These are phyloP conservation scores for Acleris holmiana DNA, from an alignment of 2,888 invertebrate genomes.

Conservation along the genomic window DNA sequence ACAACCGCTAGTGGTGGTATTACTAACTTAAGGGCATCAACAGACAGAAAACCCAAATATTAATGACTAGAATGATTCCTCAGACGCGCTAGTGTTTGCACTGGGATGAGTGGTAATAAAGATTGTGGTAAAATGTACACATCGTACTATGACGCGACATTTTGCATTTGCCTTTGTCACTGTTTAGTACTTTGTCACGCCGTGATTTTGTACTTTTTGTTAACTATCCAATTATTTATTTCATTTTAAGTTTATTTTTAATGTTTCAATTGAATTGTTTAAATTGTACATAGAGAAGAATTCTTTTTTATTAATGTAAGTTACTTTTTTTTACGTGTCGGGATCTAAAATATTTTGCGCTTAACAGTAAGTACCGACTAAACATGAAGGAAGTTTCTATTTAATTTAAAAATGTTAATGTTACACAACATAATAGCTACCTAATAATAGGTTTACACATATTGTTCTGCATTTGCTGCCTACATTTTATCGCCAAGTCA, in stretches of 20 bases:
- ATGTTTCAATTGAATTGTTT: constrained; percentile 2
- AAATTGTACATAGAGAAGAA: not conserved
- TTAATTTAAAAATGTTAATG: too few relatives aligned
- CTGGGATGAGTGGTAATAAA: constrained; percentile 42
- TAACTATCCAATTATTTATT: constrained; percentile 27
- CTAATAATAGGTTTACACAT: too few relatives aligned
- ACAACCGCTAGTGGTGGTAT: too few relatives aligned
- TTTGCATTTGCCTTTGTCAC: constrained; percentile 53
- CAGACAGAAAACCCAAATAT: constrained; percentile 11
- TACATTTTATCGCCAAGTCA: not conserved
- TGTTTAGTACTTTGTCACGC: constrained; percentile 52
- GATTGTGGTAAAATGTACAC: constrained; percentile 46
- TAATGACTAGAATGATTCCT: not conserved
- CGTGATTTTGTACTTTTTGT: constrained; percentile 49
- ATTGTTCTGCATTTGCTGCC: not conserved
- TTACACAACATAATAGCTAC: too few relatives aligned
- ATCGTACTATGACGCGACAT: constrained; percentile 45
- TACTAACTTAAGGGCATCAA: not conserved
- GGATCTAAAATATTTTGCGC: too few relatives aligned
- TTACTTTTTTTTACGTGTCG: not conserved
- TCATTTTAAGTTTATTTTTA: constrained; percentile 13
- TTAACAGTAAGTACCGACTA: too few relatives aligned
- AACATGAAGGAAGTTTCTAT: too few relatives aligned
- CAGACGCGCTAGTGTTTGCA: constrained; percentile 15
- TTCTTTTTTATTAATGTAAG: not conserved